Base-by-base conservation (phyloP, 2,888 invertebrate species). In the Slavum lentiscoides region DNA sequence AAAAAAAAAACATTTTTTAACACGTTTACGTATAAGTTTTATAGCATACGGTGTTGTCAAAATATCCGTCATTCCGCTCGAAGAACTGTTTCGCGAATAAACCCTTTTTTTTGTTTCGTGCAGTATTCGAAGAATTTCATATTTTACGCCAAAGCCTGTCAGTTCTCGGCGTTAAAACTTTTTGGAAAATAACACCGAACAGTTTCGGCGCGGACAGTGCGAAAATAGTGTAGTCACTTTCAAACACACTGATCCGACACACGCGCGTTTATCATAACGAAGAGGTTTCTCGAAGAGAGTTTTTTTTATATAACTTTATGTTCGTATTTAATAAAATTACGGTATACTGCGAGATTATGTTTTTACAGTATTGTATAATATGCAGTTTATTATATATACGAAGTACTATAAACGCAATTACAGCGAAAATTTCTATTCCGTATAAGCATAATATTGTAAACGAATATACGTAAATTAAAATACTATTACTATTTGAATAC, bases 11-110 rank as follows among this genome's bases (percentile, higher is more conserved):
- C 1, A 30, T 30, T 30, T 75, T 67, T 58, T 43, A 75, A 67
- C 43, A 67, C 39, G 66, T 58, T 58, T 39, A 13, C 21, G 8
- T 43, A 23, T 23, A 61, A 19, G 43, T 75, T 58, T 75, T 19
- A 43, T 23, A 23, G 37, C 64, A 58, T 23, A 58, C 55, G 19
- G 13, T 55, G 43, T 23, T 30, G 30, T 30, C 77, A 64, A 70
- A 70, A 64, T 59, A 77, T 77, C 69, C 61, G 15, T 77, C 77
- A 77, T 77, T 76, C 30, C 68, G 15, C 75, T 67, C 23, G 58
- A 67, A 75, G 43, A 58, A 75, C 58, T 67, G 67, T 67, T 67
- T 67, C 37, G 30, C 49, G n/a, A 76, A 62, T 55, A 13, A 62
- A 62, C 70, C 62, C 70, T 77, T 75, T 66, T 75, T 66, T 58